Evolutionary conservation across 2,888 invertebrate species (phyloP), one percentile per base, ranked within the genome.

Genomic region (Druceiella hillmani): DNA sequence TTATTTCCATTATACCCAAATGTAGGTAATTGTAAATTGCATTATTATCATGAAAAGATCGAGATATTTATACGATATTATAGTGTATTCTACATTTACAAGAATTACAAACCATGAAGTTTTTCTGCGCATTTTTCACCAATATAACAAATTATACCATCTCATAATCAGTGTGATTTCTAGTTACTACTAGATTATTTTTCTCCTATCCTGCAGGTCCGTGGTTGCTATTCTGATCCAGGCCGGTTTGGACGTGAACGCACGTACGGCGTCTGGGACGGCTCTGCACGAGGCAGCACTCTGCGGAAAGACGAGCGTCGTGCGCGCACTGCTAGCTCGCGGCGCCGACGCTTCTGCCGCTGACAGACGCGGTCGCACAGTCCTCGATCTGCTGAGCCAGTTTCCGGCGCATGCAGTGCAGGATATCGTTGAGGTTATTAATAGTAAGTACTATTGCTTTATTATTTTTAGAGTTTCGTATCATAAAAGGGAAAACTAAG

Each of bases 241-340:
- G 7, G 86, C 89, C 11, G 93, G 93, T 0, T 83, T 93, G 52
- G 83, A 88, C 59, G 88, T 93, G 3, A 93, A 95, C 64, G 76
- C 87, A 17, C 73, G 86, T 50, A 91, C 93, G 9, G 80, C 83
- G 41, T 80, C 83, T 17, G 95, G 95, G 1, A 91, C 91, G 4
- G 89, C 94, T 0, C 74, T 97, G 44, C 95, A 95, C 68, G 93
- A 94, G 59, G 94, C 95, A 0, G 92, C 92, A 0, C 76, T 91
- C 14, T 92, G 85, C 60, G 93, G 93, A 11, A 92, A 93, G 62
- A 82, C 87, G 49, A 85, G 88, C 40, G 91, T 93, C 11, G 92
- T 91, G 13, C 75, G 84, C 36, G 78, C 87, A 0, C 73, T 94
- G 20, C 68, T 95, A 10, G 83, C 85, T 44, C 77, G 81, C 50